phyloP scores from a whole-genome alignment of 2,113 vertebrate genomes.

The Pantherophis guttatus region DNA sequence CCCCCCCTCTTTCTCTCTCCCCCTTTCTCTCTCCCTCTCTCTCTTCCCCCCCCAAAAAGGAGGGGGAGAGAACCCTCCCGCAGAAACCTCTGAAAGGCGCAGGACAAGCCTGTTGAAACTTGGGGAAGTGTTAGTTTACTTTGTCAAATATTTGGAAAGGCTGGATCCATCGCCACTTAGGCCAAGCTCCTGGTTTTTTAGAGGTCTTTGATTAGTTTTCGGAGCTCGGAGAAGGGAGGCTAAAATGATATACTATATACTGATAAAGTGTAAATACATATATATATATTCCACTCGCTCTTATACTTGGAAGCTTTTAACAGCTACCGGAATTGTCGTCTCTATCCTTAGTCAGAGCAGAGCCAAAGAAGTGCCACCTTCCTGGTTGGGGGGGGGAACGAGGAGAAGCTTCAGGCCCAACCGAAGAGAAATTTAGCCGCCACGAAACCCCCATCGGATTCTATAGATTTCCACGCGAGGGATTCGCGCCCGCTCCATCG shows the following conservation, averaged over 20 bases:
- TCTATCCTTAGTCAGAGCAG: not conserved
- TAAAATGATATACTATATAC: not conserved
- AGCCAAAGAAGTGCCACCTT: no score
- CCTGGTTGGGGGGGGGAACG: accelerated
- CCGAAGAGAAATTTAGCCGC: not conserved
- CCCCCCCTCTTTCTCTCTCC: no score
- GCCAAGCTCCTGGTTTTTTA: slow-evolving; percentile 49
- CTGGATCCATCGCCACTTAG: slow-evolving; percentile 48
- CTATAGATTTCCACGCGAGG: not conserved
- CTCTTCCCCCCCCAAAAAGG: not conserved
- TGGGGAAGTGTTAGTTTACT: slow-evolving; percentile 55
- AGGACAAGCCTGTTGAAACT: slow-evolving; percentile 48
- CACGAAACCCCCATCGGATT: not conserved
- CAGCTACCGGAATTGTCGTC: slow-evolving; percentile 43
- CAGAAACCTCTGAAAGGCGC: slow-evolving; percentile 42
- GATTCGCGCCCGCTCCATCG: not conserved
- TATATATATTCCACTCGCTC: slow-evolving; percentile 63
- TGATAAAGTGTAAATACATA: slow-evolving; percentile 64
- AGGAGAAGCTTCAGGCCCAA: accelerated
- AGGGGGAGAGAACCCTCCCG: not conserved
- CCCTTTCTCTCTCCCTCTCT: not conserved
- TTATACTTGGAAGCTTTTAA: slow-evolving; percentile 49
- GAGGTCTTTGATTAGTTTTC: not conserved
- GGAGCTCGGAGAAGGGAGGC: not conserved
- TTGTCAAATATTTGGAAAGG: slow-evolving; percentile 44